Conservation (phyloP, 1,140 invertebrate genomes). For the Wasmannia auropunctata region DNA sequence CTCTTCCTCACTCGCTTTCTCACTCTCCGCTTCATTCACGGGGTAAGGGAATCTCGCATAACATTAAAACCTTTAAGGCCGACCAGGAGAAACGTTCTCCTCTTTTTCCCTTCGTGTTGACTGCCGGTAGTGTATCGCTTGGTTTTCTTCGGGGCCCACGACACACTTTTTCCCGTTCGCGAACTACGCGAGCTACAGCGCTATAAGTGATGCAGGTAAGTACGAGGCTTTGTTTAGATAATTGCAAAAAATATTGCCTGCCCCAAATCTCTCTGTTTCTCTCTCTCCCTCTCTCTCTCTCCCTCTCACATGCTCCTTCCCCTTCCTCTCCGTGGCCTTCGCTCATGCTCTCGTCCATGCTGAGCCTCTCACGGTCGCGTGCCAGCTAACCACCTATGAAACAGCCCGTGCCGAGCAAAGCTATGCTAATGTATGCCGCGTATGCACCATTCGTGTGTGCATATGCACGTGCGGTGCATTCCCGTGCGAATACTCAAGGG, state of each 20-base stretch:
- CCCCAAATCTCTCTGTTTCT: slow-evolving; percentile 62
- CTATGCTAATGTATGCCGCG: slow-evolving; percentile 76
- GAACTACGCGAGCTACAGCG: background rate
- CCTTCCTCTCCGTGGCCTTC: slow-evolving; percentile 33
- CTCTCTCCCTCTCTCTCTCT: background rate
- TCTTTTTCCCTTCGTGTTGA: slow-evolving; percentile 9
- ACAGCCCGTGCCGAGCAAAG: slow-evolving; percentile 72
- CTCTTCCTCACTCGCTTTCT: slow-evolving; percentile 16
- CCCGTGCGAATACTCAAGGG: slow-evolving; percentile 32
- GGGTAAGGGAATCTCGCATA: slow-evolving; percentile 81
- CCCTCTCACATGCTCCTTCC: background rate
- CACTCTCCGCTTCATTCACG: slow-evolving; percentile 72
- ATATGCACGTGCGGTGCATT: slow-evolving; percentile 62
- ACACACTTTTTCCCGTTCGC: slow-evolving; percentile 24
- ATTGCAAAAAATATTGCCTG: slow-evolving; percentile 69
- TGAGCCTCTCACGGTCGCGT: slow-evolving; percentile 72
- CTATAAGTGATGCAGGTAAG: slow-evolving; percentile 8
- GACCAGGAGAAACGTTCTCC: slow-evolving; percentile 51
- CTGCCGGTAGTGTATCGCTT: slow-evolving; percentile 5
- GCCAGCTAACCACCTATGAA: slow-evolving; percentile 74
- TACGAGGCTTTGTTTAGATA: slow-evolving; percentile 62
- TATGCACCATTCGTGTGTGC: slow-evolving; percentile 61
- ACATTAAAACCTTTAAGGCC: slow-evolving; percentile 79
- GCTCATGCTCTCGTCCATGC: slow-evolving; percentile 56
- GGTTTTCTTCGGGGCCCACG: slow-evolving; percentile 38